Conservation (phyloP, 2,888 invertebrate genomes). For the Kryphioiulus occultus region DNA sequence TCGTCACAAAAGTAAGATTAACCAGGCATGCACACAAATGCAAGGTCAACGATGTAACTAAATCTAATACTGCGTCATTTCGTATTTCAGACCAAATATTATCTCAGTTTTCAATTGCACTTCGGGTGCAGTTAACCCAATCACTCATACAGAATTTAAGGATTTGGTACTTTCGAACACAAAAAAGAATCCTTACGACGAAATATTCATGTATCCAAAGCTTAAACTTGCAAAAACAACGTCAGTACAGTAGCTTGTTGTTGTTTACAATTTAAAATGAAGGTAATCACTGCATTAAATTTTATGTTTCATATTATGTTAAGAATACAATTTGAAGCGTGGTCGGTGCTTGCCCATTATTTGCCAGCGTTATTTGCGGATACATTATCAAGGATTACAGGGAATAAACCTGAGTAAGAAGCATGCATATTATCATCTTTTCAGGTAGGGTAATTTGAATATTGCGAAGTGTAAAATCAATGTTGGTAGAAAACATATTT, state of each 20-base stretch:
- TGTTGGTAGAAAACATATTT: no score
- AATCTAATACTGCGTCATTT: not conserved
- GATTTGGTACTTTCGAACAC: not conserved
- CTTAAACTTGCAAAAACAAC: not conserved
- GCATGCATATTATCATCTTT: not conserved
- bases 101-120: not conserved
- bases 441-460: not conserved
- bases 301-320: not conserved
- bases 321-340: not conserved
- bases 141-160: slow-evolving; percentile 10
- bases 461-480: no score
- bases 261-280: not conserved
- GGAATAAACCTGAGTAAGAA: not conserved
- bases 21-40: no score
- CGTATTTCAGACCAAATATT: not conserved
- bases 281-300: not conserved
- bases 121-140: not conserved
- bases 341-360: not conserved
- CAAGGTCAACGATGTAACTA: not conserved
- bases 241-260: not conserved
- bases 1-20: not conserved
- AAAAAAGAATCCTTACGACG: not conserved
- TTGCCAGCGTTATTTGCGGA: not conserved
- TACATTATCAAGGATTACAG: not conserved
- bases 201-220: not conserved